Conservation (phyloP, 2,113 vertebrate species). For the Ceyx melanurus region DNA sequence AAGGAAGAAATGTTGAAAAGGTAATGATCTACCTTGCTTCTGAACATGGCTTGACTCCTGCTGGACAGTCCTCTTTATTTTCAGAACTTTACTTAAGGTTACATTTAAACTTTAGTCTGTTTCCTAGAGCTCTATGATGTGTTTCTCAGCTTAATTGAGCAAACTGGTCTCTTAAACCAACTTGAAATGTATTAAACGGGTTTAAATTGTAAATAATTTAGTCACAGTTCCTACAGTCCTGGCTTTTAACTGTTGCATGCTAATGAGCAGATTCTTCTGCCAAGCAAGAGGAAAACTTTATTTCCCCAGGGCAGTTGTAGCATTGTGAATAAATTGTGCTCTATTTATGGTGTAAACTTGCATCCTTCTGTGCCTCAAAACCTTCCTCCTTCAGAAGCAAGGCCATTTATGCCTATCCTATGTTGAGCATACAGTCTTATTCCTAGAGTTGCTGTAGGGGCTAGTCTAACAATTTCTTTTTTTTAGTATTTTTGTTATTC, state of each 20-base stretch:
- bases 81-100: neutral
- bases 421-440: neutral
- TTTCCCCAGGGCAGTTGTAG: neutral
- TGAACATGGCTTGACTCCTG: neutral
- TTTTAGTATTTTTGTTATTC: neutral
- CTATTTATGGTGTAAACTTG: neutral
- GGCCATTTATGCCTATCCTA: neutral
- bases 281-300: neutral
- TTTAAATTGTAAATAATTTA: neutral
- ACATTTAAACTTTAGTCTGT: neutral
- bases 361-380: neutral
- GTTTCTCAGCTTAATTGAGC: neutral
- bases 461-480: neutral
- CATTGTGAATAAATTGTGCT: neutral
- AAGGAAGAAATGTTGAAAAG: constrained; percentile 92
- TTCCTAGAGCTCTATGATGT: neutral
- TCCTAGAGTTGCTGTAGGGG: neutral
- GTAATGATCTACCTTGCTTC: constrained; percentile 70
- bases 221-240: neutral
- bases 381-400: neutral
- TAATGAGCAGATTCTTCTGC: neutral
- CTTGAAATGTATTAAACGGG: neutral
- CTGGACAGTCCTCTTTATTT: neutral
- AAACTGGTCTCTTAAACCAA: neutral
- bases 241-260: neutral